Conservation (phyloP, 2,113 vertebrate species). For the Acanthisitta chloris region DNA sequence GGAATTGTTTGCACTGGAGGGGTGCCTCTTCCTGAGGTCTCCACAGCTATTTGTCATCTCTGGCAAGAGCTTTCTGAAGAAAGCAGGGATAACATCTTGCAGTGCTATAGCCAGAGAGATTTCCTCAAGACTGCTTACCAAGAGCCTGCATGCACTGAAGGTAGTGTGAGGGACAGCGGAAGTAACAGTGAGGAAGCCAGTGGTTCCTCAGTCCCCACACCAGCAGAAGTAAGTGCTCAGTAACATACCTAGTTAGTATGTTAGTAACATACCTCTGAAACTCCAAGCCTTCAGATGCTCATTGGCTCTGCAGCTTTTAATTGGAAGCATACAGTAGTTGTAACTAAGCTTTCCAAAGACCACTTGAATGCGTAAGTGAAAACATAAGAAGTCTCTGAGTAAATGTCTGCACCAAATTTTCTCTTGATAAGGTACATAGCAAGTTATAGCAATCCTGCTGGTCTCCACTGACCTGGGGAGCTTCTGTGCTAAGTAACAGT, state of each 20-base stretch:
- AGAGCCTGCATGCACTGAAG: background rate
- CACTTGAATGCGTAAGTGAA: background rate
- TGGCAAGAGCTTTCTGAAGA: conserved; percentile 81
- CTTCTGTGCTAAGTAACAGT: background rate
- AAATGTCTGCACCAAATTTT: background rate
- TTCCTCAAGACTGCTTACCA: background rate
- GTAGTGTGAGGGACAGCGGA: conserved; percentile 62
- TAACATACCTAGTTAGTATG: background rate
- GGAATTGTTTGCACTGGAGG: conserved; percentile 70
- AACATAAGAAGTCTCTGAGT: background rate
- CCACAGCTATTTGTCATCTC: conserved; percentile 79
- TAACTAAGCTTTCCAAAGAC: background rate
- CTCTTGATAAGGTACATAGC: background rate
- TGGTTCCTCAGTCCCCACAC: conserved; percentile 69
- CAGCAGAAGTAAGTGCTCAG: conserved; percentile 74
- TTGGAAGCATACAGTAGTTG: background rate
- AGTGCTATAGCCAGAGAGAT: conserved; percentile 60
- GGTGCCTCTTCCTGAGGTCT: conserved; percentile 73
- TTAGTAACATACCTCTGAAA: background rate
- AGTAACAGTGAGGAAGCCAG: conserved; percentile 75
- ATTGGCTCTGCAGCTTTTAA: background rate
- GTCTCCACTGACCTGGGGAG: background rate
- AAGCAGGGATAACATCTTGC: conserved; percentile 62
- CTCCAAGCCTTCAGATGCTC: background rate
- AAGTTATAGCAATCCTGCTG: background rate